Conservation (phyloP, 2,888 invertebrate species). For the Limulus polyphemus region DNA sequence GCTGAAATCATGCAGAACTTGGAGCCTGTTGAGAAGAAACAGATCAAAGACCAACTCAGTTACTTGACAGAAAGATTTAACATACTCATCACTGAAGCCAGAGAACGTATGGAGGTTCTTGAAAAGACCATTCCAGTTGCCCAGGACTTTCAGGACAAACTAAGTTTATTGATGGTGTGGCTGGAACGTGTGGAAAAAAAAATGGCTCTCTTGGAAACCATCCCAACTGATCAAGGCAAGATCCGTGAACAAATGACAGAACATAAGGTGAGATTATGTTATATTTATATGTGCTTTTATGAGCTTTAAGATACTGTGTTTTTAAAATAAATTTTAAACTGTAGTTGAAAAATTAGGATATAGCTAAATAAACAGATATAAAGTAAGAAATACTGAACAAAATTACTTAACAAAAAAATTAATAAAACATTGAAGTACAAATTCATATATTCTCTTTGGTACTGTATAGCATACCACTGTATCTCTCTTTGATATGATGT, state of each 20-base stretch:
- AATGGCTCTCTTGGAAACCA: conserved; percentile 73
- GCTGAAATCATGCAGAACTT: conserved; percentile 79
- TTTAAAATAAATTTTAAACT: too few species aligned
- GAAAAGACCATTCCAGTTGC: conserved; percentile 83
- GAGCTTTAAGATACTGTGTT: too few species aligned
- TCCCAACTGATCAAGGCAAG: conserved; percentile 89
- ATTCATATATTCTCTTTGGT: too few species aligned
- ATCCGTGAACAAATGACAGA: conserved; percentile 79
- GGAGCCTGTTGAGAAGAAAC: conserved; percentile 66
- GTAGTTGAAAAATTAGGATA: too few species aligned
- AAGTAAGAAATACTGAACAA: too few species aligned
- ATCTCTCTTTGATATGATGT: too few species aligned
- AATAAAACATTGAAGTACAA: too few species aligned
- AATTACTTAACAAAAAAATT: too few species aligned
- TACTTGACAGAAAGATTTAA: conserved; percentile 78
- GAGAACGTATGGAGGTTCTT: conserved; percentile 71
- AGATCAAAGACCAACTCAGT: conserved; percentile 74
- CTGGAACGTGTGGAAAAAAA: conserved; percentile 72
- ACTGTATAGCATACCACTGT: too few species aligned
- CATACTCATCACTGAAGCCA: conserved; percentile 66
- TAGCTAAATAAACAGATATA: too few species aligned
- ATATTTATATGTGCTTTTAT: background rate
- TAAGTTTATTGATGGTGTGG: conserved; percentile 69
- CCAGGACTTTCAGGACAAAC: conserved; percentile 64
- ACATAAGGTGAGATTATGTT: conserved; percentile 50